Evolutionary conservation across 2,113 vertebrate genomes (phyloP).

Genomic region (Cepphus grylle): DNA sequence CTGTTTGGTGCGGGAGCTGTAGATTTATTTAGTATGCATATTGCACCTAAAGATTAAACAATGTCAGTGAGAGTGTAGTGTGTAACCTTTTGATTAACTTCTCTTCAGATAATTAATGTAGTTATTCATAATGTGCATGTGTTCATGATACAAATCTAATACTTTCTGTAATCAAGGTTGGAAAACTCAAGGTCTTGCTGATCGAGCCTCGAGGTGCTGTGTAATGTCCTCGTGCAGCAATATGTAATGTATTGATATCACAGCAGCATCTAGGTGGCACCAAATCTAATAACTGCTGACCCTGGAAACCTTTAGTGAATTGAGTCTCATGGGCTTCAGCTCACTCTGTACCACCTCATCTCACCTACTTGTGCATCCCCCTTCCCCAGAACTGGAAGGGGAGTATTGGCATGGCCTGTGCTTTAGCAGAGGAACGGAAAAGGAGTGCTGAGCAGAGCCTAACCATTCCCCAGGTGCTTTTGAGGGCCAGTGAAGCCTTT

Average conservation of each 20-base stretch:
- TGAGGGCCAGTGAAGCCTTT: background rate
- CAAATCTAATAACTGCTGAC: background rate
- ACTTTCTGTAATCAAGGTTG: background rate
- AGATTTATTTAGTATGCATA: slow-evolving; percentile 16
- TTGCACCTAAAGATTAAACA: slow-evolving; percentile 26
- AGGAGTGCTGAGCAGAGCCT: background rate
- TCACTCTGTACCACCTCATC: background rate
- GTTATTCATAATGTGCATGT: background rate
- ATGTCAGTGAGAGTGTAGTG: background rate
- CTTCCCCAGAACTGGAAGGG: background rate
- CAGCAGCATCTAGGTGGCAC: background rate
- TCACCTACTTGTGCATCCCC: background rate
- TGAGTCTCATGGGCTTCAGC: background rate
- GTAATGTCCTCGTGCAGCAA: background rate
- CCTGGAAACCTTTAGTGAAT: background rate
- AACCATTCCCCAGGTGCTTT: fast-evolving
- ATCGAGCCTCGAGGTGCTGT: background rate
- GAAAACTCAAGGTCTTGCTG: background rate
- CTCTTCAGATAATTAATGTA: slow-evolving; percentile 21
- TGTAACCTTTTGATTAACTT: slow-evolving; percentile 36
- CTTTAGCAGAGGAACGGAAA: background rate
- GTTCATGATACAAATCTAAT: background rate
- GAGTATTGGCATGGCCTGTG: background rate
- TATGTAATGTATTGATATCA: background rate
- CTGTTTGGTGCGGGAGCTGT: background rate